Evolutionary conservation across 37 sponge, comb jelly and placozoan species (phyloP).

Genomic region (Aplysina aerophoba): DNA sequence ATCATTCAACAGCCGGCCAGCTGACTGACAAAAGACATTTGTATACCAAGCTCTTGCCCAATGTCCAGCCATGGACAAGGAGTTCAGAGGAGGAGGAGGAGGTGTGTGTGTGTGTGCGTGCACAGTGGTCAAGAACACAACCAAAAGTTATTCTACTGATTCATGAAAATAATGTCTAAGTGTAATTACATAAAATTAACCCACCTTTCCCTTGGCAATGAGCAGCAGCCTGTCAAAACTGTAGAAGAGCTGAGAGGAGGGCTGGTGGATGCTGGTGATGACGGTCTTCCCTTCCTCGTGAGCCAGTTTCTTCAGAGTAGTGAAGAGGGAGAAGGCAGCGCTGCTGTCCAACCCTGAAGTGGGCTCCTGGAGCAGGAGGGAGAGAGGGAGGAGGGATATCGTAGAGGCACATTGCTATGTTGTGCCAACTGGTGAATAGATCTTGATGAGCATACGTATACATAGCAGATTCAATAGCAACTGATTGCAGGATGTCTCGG

Average conservation of each 20-base stretch:
- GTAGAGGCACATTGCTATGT: too few relatives aligned
- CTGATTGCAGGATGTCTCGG: too few relatives aligned
- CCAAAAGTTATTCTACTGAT: too few relatives aligned
- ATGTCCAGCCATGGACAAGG: too few relatives aligned
- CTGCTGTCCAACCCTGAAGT: conserved; percentile 90
- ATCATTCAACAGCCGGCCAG: too few relatives aligned
- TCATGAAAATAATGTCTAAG: background rate
- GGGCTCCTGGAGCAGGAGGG: conserved; percentile 64
- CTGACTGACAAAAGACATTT: too few relatives aligned
- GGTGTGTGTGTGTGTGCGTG: too few relatives aligned
- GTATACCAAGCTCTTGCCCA: too few relatives aligned
- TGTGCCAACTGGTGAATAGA: too few relatives aligned
- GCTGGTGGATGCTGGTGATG: conserved; percentile 84
- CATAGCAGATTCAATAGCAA: background rate
- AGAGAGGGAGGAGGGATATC: background rate
- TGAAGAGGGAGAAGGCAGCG: conserved; percentile 66
- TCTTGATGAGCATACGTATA: background rate
- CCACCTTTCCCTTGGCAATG: conserved; percentile 72
- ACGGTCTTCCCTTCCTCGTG: conserved; percentile 49
- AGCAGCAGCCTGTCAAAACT: conserved; percentile 79
- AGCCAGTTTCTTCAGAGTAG: conserved; percentile 57
- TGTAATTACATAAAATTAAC: background rate
- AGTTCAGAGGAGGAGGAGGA: too few relatives aligned
- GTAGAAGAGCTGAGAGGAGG: conserved; percentile 81
- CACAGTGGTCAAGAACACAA: too few relatives aligned